phyloP scores from a whole-genome alignment of 2,888 invertebrate genomes.

The Candidula unifasciata region DNA sequence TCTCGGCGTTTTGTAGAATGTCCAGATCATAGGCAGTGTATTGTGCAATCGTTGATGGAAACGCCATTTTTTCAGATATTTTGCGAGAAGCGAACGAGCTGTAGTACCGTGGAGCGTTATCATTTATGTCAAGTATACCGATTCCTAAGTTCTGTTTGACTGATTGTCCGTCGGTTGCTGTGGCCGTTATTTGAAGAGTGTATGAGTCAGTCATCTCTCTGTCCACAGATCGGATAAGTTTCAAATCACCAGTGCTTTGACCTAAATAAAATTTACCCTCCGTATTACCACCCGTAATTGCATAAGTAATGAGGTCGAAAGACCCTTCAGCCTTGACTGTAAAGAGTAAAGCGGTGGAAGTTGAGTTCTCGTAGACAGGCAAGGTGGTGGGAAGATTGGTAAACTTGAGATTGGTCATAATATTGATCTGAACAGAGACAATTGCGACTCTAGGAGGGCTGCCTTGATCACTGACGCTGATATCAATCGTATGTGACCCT shows the following conservation, averaged over 20 bases:
- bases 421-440: constrained; percentile 20
- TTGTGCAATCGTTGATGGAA: neutral
- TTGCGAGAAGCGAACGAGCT: neutral
- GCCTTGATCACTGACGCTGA: constrained; percentile 67
- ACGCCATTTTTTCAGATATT: neutral
- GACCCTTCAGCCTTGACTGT: constrained; percentile 4
- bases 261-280: constrained; percentile 16
- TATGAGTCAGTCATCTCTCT: constrained; percentile 15
- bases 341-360: neutral
- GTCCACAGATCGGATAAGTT: constrained; percentile 27
- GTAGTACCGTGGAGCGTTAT: constrained; percentile 22
- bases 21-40: constrained; percentile 65
- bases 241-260: constrained; percentile 19
- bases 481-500: constrained; percentile 60
- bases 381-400: neutral
- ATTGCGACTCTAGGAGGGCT: constrained; percentile 57
- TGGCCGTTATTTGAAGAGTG: constrained; percentile 10
- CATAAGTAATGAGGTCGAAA: constrained; percentile 16
- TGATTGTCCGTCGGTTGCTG: neutral
- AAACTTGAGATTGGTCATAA: constrained; percentile 7
- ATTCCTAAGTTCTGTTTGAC: neutral
- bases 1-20: constrained; percentile 52
- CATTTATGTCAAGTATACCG: constrained; percentile 16
- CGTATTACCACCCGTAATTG: constrained; percentile 6
- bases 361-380: neutral